Evolutionary conservation across 2,113 vertebrate species (phyloP).

Genomic region (Sorex araneus): DNA sequence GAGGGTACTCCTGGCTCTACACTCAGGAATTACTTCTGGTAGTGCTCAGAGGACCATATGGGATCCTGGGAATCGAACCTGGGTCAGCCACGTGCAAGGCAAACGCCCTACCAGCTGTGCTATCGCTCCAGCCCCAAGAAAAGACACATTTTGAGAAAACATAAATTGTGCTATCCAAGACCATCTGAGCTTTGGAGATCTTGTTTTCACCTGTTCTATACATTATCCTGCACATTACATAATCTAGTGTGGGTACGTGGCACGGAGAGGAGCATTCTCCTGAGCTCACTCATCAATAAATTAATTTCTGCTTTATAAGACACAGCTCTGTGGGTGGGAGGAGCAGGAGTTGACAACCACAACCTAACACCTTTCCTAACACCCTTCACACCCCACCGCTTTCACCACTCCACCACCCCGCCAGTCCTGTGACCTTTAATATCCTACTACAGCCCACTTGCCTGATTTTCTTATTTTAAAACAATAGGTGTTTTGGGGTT

Average conservation of each 20-base stretch:
- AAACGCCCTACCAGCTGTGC: too few relatives aligned
- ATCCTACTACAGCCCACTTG: not conserved
- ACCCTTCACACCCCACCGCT: too few relatives aligned
- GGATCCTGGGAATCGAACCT: too few relatives aligned
- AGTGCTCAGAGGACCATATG: too few relatives aligned
- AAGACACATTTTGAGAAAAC: not conserved
- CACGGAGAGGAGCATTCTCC: not conserved
- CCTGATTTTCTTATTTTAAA: not conserved
- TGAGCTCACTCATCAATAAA: not conserved
- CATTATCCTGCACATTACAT: accelerated
- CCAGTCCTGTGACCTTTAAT: not conserved
- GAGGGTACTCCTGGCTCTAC: too few relatives aligned
- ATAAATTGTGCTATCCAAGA: not conserved
- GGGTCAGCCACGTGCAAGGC: too few relatives aligned
- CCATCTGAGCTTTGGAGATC: not conserved
- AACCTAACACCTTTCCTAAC: not conserved
- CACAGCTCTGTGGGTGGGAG: not conserved
- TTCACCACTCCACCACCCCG: not conserved
- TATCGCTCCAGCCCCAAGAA: too few relatives aligned
- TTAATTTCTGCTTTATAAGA: not conserved
- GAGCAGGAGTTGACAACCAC: not conserved
- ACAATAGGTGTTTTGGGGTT: not conserved
- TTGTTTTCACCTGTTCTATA: too few relatives aligned
- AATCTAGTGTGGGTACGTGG: too few relatives aligned
- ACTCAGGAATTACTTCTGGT: too few relatives aligned